Base-by-base conservation (phyloP, 2,888 invertebrate species). In the Platycheirus albimanus region DNA sequence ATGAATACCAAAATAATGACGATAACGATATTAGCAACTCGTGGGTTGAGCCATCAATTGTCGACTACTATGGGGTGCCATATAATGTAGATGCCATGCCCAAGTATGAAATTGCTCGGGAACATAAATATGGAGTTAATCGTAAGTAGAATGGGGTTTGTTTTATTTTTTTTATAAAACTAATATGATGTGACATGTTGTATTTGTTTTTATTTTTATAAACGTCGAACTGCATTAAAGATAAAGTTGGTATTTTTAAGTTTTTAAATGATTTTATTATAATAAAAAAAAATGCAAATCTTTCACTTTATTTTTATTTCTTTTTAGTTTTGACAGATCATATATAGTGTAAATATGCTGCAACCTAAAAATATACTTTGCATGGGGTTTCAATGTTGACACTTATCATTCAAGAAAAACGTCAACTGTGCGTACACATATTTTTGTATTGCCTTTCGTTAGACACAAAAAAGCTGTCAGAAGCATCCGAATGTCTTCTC, bases 21-120 rank as follows among this genome's bases (percentile, higher is more conserved):
- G 87, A 86, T 47, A 86, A 85, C 30, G 86, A 86, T 63, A 86
- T 86, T 11, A 86, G 81, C n/a, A 88, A 86, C 61, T 85, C 86
- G 51, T 91, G 90, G 89, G 49, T 88, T 66, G 90, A 91, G 19
- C 89, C 89, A 24, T 86, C 88, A 3, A 76, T 88, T 75, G 87
- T 89, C 7, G 90, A 90, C 76, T 90, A 90, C 80, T 89, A 90
- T 76, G 89, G 88, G 2, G 74, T 88, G 47, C 90, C 90, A 4
- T 75, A 89, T 33, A 90, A 90, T 66, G 86, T 88, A 47, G 90
- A 90, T 47, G 71, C 88, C 17, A 84, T 89, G 81, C 88, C 88
- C 56, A 88, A 89, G 78, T 90, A 91, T 77, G 90, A 90, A 56
- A 64, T 89, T 70, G 87, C 87, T 56, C 88, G 88, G 28, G 89